Percentiles rank a stretch among this genome's conserved stretches.
Conservation (phyloP, 1,140 invertebrate species). For the Ceratina australensis region DNA sequence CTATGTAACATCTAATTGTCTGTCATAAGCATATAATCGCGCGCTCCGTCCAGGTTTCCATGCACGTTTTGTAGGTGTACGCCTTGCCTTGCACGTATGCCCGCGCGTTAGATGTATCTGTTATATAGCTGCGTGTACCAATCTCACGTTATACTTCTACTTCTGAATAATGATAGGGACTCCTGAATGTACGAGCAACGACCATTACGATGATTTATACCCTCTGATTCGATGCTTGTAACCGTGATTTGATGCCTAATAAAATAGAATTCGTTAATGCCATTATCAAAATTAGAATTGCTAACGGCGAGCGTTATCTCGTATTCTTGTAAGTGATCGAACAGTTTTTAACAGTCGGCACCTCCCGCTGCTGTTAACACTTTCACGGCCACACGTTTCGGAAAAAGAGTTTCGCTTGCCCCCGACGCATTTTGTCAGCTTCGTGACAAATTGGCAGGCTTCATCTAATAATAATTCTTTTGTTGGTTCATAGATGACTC, state of each 20-base stretch:
- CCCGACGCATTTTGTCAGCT: no score
- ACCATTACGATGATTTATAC: not conserved
- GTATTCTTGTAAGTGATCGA: no score
- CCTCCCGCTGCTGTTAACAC: no score
- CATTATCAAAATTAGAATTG: no score
- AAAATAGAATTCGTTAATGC: not conserved
- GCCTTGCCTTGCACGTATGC: not conserved
- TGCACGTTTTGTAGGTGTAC: conserved; percentile 16
- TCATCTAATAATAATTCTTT: no score
- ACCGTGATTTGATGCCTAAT: not conserved
- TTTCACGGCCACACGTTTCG: no score
- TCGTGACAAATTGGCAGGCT: no score
- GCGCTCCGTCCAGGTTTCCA: conserved; percentile 11
- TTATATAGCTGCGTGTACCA: not conserved
- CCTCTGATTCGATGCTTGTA: not conserved
- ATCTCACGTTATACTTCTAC: conserved; percentile 8
- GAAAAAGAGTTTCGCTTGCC: no score
- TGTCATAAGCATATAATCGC: conserved; percentile 36
- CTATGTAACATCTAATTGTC: conserved; percentile 43
- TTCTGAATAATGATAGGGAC: not conserved
- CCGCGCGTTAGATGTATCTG: conserved; percentile 5
- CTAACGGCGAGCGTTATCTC: no score
- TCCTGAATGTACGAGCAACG: not conserved
- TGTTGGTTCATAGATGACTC: no score
- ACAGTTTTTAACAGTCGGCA: not conserved